phyloP scores from a whole-genome alignment of 2,888 invertebrate genomes.

The Polyommatus iphigenia region DNA sequence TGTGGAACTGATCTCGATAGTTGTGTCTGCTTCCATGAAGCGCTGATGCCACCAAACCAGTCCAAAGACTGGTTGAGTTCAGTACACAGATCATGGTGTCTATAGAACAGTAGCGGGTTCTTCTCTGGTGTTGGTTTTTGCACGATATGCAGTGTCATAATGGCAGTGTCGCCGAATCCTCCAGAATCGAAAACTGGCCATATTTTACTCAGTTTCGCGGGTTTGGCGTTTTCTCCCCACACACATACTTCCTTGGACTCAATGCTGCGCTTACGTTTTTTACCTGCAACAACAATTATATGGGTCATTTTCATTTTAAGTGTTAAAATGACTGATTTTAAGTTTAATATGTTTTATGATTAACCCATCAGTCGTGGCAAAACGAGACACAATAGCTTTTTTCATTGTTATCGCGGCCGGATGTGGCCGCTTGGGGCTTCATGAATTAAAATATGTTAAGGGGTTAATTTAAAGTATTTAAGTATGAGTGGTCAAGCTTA shows the following conservation, averaged over 20 bases:
- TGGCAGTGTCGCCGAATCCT: slow-evolving; percentile 61
- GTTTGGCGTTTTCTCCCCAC: slow-evolving; percentile 59
- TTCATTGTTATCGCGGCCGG: too few species aligned
- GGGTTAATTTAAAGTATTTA: too few species aligned
- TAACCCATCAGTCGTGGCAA: too few species aligned
- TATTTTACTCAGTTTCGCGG: slow-evolving; percentile 68
- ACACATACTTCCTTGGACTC: slow-evolving; percentile 58
- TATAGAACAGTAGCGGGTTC: slow-evolving; percentile 60
- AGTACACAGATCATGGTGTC: slow-evolving; percentile 40
- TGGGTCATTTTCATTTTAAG: too few species aligned
- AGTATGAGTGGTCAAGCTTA: too few species aligned
- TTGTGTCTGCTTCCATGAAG: slow-evolving; percentile 63
- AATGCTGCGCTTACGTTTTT: slow-evolving; percentile 65
- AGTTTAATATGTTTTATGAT: too few species aligned
- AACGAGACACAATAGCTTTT: too few species aligned
- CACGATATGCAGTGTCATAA: slow-evolving; percentile 55
- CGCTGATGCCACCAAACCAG: slow-evolving; percentile 61
- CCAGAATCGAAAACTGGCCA: slow-evolving; percentile 78
- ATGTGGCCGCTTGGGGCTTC: too few species aligned
- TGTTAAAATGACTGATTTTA: too few species aligned
- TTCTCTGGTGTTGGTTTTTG: slow-evolving; percentile 51
- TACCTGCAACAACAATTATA: slow-evolving; percentile 54
- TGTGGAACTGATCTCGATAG: slow-evolving; percentile 55
- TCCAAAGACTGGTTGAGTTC: slow-evolving; percentile 52
- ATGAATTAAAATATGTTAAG: too few species aligned